phyloP scores from a whole-genome alignment of 2,113 vertebrate species.

The Nycticryphes semicollaris region DNA sequence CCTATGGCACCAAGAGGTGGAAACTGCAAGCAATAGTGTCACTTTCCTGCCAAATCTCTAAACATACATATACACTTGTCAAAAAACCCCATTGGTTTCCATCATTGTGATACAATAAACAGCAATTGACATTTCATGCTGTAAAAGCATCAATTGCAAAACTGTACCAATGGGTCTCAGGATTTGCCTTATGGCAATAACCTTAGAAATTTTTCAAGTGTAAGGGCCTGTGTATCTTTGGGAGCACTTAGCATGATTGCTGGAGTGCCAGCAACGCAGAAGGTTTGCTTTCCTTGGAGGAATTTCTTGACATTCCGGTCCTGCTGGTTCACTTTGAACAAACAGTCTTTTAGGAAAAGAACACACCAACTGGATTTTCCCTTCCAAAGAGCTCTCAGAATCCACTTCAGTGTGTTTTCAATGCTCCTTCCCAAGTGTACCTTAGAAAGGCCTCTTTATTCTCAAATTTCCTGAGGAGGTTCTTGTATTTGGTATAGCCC shows the following conservation, averaged over 20 bases:
- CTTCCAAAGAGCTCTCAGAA: background rate
- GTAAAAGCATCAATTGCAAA: background rate
- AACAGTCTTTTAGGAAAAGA: background rate
- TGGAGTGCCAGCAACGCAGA: background rate
- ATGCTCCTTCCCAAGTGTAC: background rate
- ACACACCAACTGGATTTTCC: background rate
- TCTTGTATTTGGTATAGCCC: background rate
- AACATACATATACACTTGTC: background rate
- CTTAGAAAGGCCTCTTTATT: slow-evolving; percentile 41
- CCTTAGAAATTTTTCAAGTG: background rate
- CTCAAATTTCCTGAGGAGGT: slow-evolving; percentile 1
- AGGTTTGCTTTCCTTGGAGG: background rate
- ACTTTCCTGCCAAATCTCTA: background rate
- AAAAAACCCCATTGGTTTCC: background rate
- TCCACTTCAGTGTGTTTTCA: background rate
- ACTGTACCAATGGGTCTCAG: background rate
- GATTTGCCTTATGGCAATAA: background rate
- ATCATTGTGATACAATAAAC: background rate
- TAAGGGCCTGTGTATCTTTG: background rate
- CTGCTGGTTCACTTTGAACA: background rate
- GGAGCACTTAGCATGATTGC: background rate
- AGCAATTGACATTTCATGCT: background rate
- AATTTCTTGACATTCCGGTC: background rate
- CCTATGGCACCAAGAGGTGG: background rate
- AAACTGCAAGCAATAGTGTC: background rate